These are phyloP conservation scores for Chanos chanos DNA, from an alignment of 2,797 vertebrate genomes.

Conservation along the genomic window DNA sequence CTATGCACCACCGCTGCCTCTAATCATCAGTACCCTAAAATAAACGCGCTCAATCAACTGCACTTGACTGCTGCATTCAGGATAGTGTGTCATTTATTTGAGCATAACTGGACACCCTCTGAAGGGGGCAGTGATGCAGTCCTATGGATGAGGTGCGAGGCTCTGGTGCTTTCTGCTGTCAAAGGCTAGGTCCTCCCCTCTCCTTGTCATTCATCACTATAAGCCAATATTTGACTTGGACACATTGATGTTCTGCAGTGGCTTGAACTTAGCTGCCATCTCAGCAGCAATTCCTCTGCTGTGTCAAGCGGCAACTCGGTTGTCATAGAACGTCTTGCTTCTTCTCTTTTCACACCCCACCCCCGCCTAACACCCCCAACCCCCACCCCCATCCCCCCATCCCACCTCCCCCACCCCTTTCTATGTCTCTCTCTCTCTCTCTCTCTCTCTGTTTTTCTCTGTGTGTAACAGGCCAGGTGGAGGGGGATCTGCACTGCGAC, in stretches of 20 bases:
- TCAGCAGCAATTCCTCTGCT: neutral
- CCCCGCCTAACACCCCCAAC: neutral
- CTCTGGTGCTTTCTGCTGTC: no score
- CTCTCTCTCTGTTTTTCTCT: neutral
- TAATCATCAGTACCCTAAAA: no score
- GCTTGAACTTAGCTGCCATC: slow-evolving; percentile 6
- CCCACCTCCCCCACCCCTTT: neutral
- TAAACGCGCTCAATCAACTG: no score
- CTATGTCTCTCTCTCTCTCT: neutral
- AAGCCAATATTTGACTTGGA: neutral
- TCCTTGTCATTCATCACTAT: neutral
- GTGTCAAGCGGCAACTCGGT: neutral
- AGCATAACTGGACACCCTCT: no score
- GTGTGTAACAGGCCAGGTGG: neutral
- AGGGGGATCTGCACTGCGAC: slow-evolving; percentile 16
- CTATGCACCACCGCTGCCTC: no score
- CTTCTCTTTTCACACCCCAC: neutral
- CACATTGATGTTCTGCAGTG: neutral
- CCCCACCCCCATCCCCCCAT: neutral
- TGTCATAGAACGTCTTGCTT: neutral
- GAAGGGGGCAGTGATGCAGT: no score
- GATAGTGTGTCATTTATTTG: no score
- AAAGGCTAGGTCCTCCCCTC: neutral
- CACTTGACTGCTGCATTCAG: no score
- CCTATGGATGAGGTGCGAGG: no score